Conservation (phyloP, 2,113 vertebrate genomes). For the Progne subis region DNA sequence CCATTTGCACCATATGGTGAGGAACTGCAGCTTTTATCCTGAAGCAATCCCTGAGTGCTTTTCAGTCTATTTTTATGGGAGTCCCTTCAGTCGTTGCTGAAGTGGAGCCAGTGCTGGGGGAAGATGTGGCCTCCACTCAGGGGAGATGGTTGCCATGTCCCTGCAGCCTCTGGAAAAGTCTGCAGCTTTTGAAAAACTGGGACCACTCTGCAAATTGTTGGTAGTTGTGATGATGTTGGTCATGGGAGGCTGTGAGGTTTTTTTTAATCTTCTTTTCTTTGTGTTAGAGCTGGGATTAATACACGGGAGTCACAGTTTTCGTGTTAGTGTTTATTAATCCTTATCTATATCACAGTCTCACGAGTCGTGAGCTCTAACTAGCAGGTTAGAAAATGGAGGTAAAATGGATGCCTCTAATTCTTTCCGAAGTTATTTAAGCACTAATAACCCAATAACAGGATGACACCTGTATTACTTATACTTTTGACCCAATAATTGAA, state of each 20-base stretch:
- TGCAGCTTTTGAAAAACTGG: neutral
- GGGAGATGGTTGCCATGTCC: neutral
- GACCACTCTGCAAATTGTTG: neutral
- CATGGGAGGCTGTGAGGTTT: neutral
- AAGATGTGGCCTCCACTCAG: neutral
- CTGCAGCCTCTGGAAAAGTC: neutral
- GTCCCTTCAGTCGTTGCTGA: neutral
- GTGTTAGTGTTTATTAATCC: too few species aligned
- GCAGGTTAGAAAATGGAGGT: too few species aligned
- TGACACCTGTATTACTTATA: too few species aligned
- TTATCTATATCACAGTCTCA: too few species aligned
- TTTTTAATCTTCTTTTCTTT: too few species aligned
- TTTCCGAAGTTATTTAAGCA: too few species aligned
- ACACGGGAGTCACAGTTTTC: too few species aligned
- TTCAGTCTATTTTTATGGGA: conserved; percentile 17
- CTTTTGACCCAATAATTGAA: too few species aligned
- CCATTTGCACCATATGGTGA: conserved; percentile 7
- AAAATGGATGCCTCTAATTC: too few species aligned
- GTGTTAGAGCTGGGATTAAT: too few species aligned
- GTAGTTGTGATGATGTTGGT: neutral
- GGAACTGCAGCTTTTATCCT: conserved; percentile 13
- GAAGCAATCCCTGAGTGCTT: neutral
- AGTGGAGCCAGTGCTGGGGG: neutral
- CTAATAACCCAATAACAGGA: too few species aligned
- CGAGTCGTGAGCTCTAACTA: too few species aligned